Base-by-base conservation (phyloP, 2,113 vertebrate species). In the Holacanthus passer region DNA sequence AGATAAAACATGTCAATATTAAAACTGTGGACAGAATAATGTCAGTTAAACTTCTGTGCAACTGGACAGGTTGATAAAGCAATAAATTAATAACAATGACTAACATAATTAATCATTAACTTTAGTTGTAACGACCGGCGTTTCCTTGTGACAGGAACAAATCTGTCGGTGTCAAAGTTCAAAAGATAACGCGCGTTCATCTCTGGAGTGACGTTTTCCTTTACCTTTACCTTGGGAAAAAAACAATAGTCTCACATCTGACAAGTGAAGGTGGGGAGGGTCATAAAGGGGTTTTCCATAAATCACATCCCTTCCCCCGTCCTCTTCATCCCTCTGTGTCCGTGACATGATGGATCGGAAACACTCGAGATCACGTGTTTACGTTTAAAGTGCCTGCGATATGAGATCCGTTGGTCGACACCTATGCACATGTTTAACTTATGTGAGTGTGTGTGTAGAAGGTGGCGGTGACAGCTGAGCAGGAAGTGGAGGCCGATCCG, bases 331-430 rank as follows among this genome's bases (percentile, higher is more conserved):
- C 27, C 22, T 77, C 45, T 31, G 20, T 7, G 70, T 81, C 79
- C 22, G 14, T 53, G 65, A 59, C 75, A 58, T 80, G 88, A 91
- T 70, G 77, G 77, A 88, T 73, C 56, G 53, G 71, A 75, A 85
- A 79, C 79, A 80, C 81, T 59, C 32, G 32, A 84, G 73, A 77
- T 82, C 85, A 84, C 53, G 10, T 77, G 82, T 90, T 89, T 82
- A 48, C 48, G 58, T 79, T 86, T 85, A 53, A 84, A 70, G 47
- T 20, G n/a, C 41, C 65, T 81, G 52, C 55, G 48, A 76, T 76
- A 85, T 79, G 22, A 73, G 48, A 48, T 75, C 64, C 0, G 7
- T 84, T 73, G 79, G 48, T 81, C 80, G 22, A 81, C 88, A 82
- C 85, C 78, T 86, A 60, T 17, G 70, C 79, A 77, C 85, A 85